Evolutionary conservation across 53 echinoderm and acorn worm species (phyloP), one percentile per base, ranked within the genome.

Genomic region (Glandiceps talaboti): DNA sequence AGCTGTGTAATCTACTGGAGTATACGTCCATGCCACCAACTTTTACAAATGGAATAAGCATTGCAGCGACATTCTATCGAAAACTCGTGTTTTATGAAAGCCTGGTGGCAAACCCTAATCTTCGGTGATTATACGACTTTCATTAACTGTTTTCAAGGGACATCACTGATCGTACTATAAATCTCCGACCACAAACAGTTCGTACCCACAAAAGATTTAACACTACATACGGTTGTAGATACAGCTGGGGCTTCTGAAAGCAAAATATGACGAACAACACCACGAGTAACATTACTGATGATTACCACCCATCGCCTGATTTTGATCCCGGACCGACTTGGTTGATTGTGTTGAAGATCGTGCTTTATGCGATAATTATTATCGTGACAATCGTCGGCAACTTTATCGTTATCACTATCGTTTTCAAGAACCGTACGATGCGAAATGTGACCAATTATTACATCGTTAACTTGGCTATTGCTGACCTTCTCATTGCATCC

Each of bases 371-470:
- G 0, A 31, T 89, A 31, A 86, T 87, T 27, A 86, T 92, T 32
- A 79, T 89, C 25, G 73, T 92, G 1, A 89, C 92, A 20, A 82
- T 92, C 31, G 82, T 87, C 12, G 92, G 92, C 1, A 92, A 93
- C 84, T 77, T 74, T 28, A 90, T 93, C 31, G 96, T 96, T 6
- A 88, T 94, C 82, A 84, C 85, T 33, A 96, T 96, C 82, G 92
- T 96, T 29, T 77, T 96, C 28, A 82, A 83, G 73, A 92, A 92
- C 81, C 92, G 90, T 74, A 90, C 90, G 83, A 92, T 95, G 90
- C 88, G 92, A 27, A 89, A 85, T 32, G 85, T 88, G 6, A 96
- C 96, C 12, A 92, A 96, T 82, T 92, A 87, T 79, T 93, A 93
- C 75, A 83, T 93, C 31, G 82, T 93, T 80, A 96, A 96, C 77